Percentiles rank a stretch among this genome's conserved stretches.
phyloP scores from a whole-genome alignment of 2,888 invertebrate genomes.

The Slavum lentiscoides region DNA sequence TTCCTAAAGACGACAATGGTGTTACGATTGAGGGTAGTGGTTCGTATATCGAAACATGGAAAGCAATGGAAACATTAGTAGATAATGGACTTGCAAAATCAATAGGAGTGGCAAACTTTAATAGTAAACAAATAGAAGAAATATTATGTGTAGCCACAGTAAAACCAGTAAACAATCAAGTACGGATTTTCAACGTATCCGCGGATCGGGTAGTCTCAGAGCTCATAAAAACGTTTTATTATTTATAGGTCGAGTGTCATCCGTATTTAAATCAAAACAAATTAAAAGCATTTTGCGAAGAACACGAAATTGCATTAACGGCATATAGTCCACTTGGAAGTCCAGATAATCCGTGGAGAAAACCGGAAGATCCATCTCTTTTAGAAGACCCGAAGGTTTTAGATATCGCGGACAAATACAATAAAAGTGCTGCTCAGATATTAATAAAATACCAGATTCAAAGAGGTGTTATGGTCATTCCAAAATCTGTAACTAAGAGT shows the following conservation, averaged over 20 bases:
- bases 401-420: conserved; percentile 67
- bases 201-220: too few species aligned
- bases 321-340: conserved; percentile 85
- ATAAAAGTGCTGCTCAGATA: conserved; percentile 72
- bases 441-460: conserved; percentile 63
- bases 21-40: conserved; percentile 69
- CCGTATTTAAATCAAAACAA: conserved; percentile 70
- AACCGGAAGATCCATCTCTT: conserved; percentile 72
- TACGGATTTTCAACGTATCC: conserved; percentile 57
- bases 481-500: conserved; percentile 56
- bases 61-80: conserved; percentile 73
- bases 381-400: conserved; percentile 74
- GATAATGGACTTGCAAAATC: conserved; percentile 71
- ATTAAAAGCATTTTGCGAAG: conserved; percentile 71
- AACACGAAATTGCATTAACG: conserved; percentile 70
- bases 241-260: conserved; percentile 54
- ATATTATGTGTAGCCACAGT: conserved; percentile 67
- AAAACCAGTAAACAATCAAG: conserved; percentile 71
- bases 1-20: conserved; percentile 68
- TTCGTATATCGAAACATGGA: conserved; percentile 78
- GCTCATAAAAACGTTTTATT: conserved; percentile 60
- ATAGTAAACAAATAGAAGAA: conserved; percentile 71
- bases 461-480: conserved; percentile 56
- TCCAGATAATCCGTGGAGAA: conserved; percentile 80
- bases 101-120: conserved; percentile 84